Percentiles rank a stretch among this genome's conserved stretches.
These are phyloP conservation scores for Agonum fuliginosum DNA, from an alignment of 2,888 invertebrate genomes.

Conservation along the genomic window DNA sequence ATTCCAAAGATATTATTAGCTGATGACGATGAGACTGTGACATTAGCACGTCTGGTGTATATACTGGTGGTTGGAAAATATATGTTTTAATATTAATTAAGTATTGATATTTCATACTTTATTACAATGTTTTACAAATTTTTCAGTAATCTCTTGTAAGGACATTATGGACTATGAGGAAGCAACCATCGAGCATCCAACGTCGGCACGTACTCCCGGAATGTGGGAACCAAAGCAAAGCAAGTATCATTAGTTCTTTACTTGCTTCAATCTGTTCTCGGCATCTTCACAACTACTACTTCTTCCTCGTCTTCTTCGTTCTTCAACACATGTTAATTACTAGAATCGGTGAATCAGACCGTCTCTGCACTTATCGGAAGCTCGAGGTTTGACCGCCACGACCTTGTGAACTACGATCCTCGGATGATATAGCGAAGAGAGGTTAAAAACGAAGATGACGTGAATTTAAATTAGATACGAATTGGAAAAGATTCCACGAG, in stretches of 20 bases:
- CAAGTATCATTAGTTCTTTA: constrained; percentile 25
- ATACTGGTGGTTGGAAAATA: too few species aligned
- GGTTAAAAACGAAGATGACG: too few species aligned
- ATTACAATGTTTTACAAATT: too few species aligned
- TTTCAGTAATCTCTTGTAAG: neutral
- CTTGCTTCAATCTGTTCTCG: neutral
- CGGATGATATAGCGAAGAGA: neutral
- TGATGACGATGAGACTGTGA: too few species aligned
- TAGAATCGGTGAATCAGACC: constrained; percentile 10
- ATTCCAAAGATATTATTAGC: too few species aligned
- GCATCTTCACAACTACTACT: neutral
- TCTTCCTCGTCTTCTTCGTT: neutral
- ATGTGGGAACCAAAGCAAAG: constrained; percentile 26
- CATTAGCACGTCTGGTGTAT: too few species aligned
- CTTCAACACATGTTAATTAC: constrained; percentile 22
- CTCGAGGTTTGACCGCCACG: neutral
- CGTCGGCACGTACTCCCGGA: constrained; percentile 11
- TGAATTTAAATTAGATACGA: too few species aligned
- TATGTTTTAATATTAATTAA: too few species aligned
- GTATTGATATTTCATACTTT: too few species aligned
- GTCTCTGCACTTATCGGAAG: constrained; percentile 5
- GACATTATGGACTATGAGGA: constrained; percentile 35
- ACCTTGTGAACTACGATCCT: constrained; percentile 13
- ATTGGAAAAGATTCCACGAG: too few species aligned
- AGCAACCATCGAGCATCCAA: neutral